Percentiles rank a stretch among this genome's conserved stretches.
These are phyloP conservation scores for Trichonephila inaurata DNA, from an alignment of 1,140 invertebrate species.

Conservation along the genomic window DNA sequence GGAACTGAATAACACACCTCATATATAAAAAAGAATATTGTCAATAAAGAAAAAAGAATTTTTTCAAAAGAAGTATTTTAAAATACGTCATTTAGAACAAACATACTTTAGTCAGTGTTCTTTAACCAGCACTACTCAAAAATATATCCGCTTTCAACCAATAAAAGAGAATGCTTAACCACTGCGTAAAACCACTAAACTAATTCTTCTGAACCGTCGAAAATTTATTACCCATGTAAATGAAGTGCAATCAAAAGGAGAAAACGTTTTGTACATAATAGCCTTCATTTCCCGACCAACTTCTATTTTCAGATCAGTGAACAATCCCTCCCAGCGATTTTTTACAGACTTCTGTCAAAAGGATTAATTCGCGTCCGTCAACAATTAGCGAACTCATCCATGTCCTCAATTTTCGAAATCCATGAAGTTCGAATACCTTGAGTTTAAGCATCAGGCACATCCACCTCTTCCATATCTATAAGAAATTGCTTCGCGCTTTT, in stretches of 20 bases:
- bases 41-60: too few species aligned
- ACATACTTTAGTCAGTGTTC: too few species aligned
- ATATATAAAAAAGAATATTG: too few species aligned
- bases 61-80: too few species aligned
- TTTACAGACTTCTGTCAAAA: neutral
- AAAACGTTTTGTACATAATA: conserved; percentile 9
- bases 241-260: neutral
- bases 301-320: neutral
- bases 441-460: neutral
- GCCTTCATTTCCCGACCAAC: neutral
- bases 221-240: neutral
- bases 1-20: too few species aligned
- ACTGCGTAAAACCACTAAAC: too few species aligned
- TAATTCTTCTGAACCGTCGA: neutral
- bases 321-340: neutral
- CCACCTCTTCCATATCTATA: neutral
- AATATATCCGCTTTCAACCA: too few species aligned
- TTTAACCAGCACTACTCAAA: too few species aligned
- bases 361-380: neutral
- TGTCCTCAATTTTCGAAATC: neutral
- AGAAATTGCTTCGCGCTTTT: neutral
- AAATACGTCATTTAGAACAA: too few species aligned
- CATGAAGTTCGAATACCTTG: neutral
- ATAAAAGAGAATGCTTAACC: too few species aligned
- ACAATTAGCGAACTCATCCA: conserved; percentile 8